These are phyloP conservation scores for Phenganax marumi DNA, from an alignment of 92 coral and sea anemone genomes.

Conservation along the genomic window DNA sequence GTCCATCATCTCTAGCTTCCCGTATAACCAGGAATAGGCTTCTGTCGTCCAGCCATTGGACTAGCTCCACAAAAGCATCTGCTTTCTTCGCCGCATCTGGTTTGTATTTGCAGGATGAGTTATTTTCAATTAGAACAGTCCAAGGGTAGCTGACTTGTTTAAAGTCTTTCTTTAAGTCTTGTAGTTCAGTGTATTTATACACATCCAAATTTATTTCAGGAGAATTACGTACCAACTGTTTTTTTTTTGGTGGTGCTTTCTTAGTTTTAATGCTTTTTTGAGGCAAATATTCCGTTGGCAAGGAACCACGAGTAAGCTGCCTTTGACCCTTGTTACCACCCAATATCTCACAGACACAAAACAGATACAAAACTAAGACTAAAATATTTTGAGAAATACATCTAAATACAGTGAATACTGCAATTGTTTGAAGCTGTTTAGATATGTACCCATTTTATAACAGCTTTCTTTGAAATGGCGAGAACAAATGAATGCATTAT, in stretches of 20 bases:
- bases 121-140: constrained; percentile 25
- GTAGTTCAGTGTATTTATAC: background rate
- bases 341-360: background rate
- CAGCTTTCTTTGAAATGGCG: constrained; percentile 19
- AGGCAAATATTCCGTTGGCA: constrained; percentile 14
- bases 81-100: too few relatives aligned
- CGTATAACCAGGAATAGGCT: too few relatives aligned
- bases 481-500: constrained; percentile 20
- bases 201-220: background rate
- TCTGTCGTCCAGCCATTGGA: too few relatives aligned
- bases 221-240: background rate
- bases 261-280: constrained; percentile 9
- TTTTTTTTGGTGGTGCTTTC: background rate
- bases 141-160: constrained; percentile 8
- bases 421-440: background rate
- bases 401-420: background rate
- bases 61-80: too few relatives aligned
- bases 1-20: too few relatives aligned
- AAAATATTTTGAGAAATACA: too few relatives aligned
- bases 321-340: constrained; percentile 15
- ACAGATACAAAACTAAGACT: too few relatives aligned
- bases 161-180: constrained; percentile 3
- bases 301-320: background rate
- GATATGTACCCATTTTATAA: constrained; percentile 8
- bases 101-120: constrained; percentile 4